These are phyloP conservation scores for Platygyra sinensis DNA, from an alignment of 64 coral and sea anemone species.

Conservation along the genomic window DNA sequence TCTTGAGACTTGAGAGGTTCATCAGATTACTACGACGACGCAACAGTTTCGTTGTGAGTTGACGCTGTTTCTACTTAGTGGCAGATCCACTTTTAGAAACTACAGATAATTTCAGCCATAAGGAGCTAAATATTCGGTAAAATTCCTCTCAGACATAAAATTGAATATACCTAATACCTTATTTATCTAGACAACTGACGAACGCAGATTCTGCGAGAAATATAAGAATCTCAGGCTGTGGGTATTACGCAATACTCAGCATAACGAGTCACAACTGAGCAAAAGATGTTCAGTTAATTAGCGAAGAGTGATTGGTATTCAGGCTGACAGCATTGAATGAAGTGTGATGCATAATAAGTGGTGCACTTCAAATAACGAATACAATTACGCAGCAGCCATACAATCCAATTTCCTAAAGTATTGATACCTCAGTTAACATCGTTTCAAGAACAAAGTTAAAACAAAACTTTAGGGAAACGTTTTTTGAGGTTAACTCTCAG, in stretches of 20 bases:
- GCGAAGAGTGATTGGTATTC: no score
- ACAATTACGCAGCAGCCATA: no score
- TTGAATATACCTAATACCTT: not conserved
- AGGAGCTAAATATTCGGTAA: not conserved
- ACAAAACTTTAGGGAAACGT: no score
- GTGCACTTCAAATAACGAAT: no score
- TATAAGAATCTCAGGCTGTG: not conserved
- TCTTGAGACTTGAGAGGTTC: not conserved
- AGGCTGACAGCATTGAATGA: no score
- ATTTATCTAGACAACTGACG: not conserved
- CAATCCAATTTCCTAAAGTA: no score
- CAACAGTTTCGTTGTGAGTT: not conserved
- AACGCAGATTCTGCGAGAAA: constrained; percentile 3
- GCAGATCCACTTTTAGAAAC: not conserved
- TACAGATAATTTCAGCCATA: not conserved
- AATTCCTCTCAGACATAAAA: not conserved
- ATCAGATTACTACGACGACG: not conserved
- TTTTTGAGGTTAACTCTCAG: no score
- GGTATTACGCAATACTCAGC: not conserved
- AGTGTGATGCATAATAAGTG: no score
- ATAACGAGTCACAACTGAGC: not conserved
- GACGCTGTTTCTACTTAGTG: not conserved
- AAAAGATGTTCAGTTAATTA: no score
- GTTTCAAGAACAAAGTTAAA: no score
- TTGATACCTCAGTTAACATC: no score